A percentile compares a stretch with the other conserved stretches of the same genome.
Conservation (phyloP, 2,113 vertebrate genomes). For the Cochlearius cochlearius region DNA sequence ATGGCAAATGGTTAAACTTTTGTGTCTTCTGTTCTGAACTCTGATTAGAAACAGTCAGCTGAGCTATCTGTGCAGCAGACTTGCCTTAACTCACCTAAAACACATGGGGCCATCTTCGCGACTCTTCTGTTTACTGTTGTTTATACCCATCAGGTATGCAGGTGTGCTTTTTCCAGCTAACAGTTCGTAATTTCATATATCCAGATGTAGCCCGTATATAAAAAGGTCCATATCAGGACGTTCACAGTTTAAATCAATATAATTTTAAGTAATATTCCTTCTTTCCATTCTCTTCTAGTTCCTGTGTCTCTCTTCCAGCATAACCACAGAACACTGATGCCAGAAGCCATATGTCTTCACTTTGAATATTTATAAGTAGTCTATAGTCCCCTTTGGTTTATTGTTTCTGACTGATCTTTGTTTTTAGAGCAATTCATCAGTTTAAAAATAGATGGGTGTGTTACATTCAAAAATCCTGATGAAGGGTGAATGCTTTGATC, state of each 20-base stretch:
- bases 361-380: conserved; percentile 24
- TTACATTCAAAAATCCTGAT: neutral
- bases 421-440: conserved; percentile 48
- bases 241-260: neutral
- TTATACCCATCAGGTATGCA: neutral
- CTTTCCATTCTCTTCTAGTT: neutral
- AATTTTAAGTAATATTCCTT: neutral
- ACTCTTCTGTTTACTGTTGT: neutral
- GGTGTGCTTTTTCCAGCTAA: neutral
- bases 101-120: neutral
- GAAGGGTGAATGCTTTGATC: neutral
- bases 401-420: conserved; percentile 47
- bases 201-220: neutral
- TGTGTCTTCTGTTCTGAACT: neutral
- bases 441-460: conserved; percentile 23
- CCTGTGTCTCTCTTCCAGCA: neutral
- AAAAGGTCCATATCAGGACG: neutral
- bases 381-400: neutral
- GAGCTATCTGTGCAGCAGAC: neutral
- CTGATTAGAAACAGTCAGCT: neutral
- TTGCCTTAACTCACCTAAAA: neutral
- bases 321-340: neutral
- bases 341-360: conserved; percentile 18
- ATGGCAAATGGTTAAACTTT: neutral
- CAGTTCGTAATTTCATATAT: neutral